These are phyloP conservation scores for Hedychridium roseum DNA, from an alignment of 2,888 invertebrate genomes.

Conservation along the genomic window DNA sequence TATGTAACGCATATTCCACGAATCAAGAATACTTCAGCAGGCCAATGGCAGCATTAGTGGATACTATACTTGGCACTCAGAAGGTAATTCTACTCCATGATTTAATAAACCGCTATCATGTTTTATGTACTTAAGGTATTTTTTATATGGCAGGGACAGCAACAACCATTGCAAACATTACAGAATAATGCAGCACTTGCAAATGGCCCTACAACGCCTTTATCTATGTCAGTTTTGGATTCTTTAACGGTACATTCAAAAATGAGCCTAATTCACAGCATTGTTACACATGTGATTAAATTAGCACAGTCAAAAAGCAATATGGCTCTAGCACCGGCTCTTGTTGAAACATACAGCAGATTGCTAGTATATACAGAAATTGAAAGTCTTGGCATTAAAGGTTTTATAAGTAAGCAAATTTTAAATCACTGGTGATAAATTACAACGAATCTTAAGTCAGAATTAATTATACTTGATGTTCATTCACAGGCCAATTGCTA, in stretches of 20 bases:
- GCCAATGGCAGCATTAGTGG: conserved; percentile 91
- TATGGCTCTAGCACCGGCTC: conserved; percentile 85
- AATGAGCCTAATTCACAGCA: conserved; percentile 87
- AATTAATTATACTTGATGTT: conserved; percentile 4
- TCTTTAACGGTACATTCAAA: conserved; percentile 95
- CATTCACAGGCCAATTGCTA: conserved; percentile 77
- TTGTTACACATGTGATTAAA: conserved; percentile 89
- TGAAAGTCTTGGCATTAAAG: conserved; percentile 95
- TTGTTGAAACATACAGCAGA: conserved; percentile 94
- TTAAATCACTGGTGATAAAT: not conserved
- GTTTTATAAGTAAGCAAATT: conserved; percentile 80
- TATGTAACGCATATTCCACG: conserved; percentile 95
- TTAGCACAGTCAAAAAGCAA: conserved; percentile 86
- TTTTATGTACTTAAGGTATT: not conserved
- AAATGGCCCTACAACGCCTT: conserved; percentile 80
- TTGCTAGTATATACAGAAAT: conserved; percentile 95
- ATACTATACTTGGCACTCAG: conserved; percentile 80
- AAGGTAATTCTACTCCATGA: conserved; percentile 59
- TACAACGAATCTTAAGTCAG: conserved; percentile 3
- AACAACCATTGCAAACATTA: conserved; percentile 61
- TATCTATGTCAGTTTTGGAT: conserved; percentile 92
- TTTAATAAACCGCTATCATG: not conserved
- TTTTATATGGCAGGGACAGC: conserved; percentile 58
- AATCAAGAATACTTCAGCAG: conserved; percentile 90
- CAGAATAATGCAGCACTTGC: conserved; percentile 65